Evolutionary conservation across 2,888 invertebrate genomes (phyloP).

Genomic region (Trichopria drosophilae): DNA sequence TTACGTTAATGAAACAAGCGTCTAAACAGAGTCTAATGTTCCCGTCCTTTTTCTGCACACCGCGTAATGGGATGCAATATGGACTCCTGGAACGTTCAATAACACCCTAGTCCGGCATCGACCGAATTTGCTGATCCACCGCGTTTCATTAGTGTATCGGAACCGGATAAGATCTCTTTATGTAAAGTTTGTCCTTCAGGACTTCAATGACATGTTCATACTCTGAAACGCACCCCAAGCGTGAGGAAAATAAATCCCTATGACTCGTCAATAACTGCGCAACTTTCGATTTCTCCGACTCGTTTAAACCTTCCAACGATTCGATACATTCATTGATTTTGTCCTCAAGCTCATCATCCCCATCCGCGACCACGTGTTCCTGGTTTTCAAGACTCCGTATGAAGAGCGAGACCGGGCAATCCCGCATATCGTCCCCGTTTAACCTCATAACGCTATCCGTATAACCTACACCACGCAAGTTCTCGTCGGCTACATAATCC

Average conservation of each 20-base stretch:
- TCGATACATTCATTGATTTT: no score
- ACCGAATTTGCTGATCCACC: not conserved
- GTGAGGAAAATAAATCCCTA: not conserved
- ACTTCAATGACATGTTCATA: not conserved
- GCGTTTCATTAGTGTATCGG: not conserved
- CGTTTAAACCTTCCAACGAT: no score
- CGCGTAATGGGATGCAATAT: not conserved
- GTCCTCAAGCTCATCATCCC: no score
- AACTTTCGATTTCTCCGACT: no score
- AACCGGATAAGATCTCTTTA: not conserved
- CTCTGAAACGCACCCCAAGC: not conserved
- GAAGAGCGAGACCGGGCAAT: no score
- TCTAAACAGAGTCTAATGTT: slow-evolving; percentile 43
- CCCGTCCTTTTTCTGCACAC: slow-evolving; percentile 40
- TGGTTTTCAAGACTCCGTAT: no score
- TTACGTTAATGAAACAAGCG: slow-evolving; percentile 42
- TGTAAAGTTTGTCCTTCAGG: not conserved
- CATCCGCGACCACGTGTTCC: no score
- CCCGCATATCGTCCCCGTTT: no score
- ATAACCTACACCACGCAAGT: no score
- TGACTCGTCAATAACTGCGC: not conserved
- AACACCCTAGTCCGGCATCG: not conserved
- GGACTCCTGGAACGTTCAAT: no score
- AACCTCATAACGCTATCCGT: no score
- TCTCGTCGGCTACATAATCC: no score